Evolutionary conservation across 2,797 vertebrate genomes (phyloP).

Genomic region (Furcifer pardalis): DNA sequence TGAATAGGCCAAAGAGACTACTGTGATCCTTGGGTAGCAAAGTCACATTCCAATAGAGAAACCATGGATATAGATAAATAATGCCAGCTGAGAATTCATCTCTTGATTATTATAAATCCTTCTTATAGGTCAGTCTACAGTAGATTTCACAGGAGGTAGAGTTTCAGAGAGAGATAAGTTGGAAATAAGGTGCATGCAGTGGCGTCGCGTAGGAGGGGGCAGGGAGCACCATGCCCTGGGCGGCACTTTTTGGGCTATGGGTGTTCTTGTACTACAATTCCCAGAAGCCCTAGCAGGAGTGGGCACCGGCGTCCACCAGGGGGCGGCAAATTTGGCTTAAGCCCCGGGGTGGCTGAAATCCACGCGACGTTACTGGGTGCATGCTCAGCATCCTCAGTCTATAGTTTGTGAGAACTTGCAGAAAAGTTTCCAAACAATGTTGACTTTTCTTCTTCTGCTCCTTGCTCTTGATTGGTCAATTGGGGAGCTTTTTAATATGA

Average conservation of each 20-base stretch:
- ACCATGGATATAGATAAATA: slow-evolving; percentile 56
- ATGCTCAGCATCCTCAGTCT: slow-evolving; percentile 71
- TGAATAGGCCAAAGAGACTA: slow-evolving; percentile 71
- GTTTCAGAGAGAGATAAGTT: slow-evolving; percentile 73
- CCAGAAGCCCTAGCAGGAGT: no score
- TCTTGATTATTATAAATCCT: slow-evolving; percentile 63
- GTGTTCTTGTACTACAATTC: no score
- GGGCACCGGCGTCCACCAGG: no score
- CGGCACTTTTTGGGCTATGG: no score
- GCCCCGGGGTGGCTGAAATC: no score
- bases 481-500: slow-evolving; percentile 94
- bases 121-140: slow-evolving; percentile 77
- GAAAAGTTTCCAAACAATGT: slow-evolving; percentile 25
- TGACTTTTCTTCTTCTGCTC: slow-evolving; percentile 13
- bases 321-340: no score
- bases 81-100: slow-evolving; percentile 65
- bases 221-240: no score
- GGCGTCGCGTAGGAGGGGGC: no score
- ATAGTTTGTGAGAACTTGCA: slow-evolving; percentile 48
- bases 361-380: no score
- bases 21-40: slow-evolving; percentile 61
- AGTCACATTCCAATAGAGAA: slow-evolving; percentile 73
- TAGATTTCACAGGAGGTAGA: slow-evolving; percentile 86
- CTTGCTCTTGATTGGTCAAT: slow-evolving; percentile 73
- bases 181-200: slow-evolving; percentile 75